Conservation (phyloP, 2,113 vertebrate genomes). For the Tylochromis polylepis region DNA sequence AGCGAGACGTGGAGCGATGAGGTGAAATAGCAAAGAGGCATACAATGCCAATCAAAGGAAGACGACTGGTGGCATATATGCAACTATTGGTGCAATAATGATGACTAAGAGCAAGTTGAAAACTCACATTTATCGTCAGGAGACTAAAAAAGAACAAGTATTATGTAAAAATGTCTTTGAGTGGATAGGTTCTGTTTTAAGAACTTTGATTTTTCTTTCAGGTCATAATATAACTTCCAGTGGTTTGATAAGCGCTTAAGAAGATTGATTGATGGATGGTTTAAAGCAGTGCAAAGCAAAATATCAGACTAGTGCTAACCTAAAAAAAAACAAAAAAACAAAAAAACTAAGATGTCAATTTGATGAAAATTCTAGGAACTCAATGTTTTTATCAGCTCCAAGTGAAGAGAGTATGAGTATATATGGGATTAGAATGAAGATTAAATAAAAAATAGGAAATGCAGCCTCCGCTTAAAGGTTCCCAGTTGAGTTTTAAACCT, state of each 20-base stretch:
- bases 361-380: neutral
- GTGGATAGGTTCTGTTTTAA: neutral
- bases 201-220: neutral
- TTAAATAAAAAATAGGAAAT: neutral
- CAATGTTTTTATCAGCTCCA: neutral
- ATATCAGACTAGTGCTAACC: neutral
- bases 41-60: neutral
- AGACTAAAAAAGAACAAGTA: neutral
- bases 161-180: neutral
- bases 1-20: neutral
- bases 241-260: neutral
- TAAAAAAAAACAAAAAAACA: neutral
- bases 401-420: neutral
- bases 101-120: neutral
- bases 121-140: neutral
- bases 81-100: neutral
- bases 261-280: neutral
- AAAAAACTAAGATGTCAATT: neutral
- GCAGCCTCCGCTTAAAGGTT: neutral
- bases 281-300: neutral
- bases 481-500: neutral
- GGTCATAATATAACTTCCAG: neutral
- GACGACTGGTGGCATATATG: neutral
- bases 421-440: neutral
- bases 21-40: neutral